Conservation (phyloP, 1,140 invertebrate species). For the Belonocnema kinseyi region DNA sequence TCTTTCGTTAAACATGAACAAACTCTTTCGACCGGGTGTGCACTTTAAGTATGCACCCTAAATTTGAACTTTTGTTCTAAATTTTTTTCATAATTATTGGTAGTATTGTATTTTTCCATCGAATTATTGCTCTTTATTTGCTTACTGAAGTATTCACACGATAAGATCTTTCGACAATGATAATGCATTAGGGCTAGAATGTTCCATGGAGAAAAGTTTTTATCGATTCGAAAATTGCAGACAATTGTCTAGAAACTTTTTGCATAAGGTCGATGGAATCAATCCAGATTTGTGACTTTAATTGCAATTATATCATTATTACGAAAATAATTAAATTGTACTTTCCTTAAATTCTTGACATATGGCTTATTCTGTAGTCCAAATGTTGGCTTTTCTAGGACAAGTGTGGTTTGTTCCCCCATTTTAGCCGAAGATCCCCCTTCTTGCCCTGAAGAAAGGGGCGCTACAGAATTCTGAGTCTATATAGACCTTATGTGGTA, state of each 20-base stretch:
- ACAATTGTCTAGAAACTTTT: too few relatives aligned
- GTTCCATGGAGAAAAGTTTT: too few relatives aligned
- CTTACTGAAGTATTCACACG: too few relatives aligned
- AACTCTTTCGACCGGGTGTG: background rate
- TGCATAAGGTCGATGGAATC: too few relatives aligned
- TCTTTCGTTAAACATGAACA: background rate
- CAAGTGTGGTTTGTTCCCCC: background rate
- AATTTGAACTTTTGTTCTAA: background rate
- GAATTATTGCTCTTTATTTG: background rate
- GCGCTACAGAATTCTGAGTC: slow-evolving; percentile 1
- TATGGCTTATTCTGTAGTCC: background rate
- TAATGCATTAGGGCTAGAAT: too few relatives aligned
- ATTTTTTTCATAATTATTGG: background rate
- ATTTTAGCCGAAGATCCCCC: background rate
- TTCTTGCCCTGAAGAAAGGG: slow-evolving; percentile 4
- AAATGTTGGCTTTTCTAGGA: background rate
- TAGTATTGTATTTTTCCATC: background rate
- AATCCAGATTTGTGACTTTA: too few relatives aligned
- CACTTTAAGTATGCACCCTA: background rate
- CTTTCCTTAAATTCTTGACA: too few relatives aligned
- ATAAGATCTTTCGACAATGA: too few relatives aligned
- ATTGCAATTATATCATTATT: too few relatives aligned
- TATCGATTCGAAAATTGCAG: too few relatives aligned
- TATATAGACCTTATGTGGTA: slow-evolving; percentile 17
- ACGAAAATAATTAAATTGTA: too few relatives aligned